Percentiles rank a stretch among this genome's conserved stretches.
Conservation (phyloP, 2,113 vertebrate genomes). For the Arothron firmamentum region DNA sequence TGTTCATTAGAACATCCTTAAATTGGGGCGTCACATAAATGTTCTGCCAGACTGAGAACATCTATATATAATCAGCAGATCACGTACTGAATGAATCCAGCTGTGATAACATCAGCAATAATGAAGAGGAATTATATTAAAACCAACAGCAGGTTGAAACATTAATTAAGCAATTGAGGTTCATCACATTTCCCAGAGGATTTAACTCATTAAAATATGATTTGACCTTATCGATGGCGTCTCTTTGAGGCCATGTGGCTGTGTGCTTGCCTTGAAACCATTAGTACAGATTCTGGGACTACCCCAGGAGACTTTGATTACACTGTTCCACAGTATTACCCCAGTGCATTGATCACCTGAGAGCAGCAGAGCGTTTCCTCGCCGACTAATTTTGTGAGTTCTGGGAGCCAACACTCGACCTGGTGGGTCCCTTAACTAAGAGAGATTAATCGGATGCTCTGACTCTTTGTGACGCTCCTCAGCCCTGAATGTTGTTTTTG, state of each 20-base stretch:
- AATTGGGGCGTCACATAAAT: neutral
- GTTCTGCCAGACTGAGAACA: neutral
- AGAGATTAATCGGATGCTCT: too few species aligned
- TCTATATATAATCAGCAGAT: neutral
- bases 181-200: constrained; percentile 11
- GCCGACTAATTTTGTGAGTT: too few species aligned
- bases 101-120: constrained; percentile 10
- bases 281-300: neutral
- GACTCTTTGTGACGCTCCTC: too few species aligned
- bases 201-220: constrained; percentile 30
- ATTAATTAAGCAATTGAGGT: constrained; percentile 25
- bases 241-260: neutral
- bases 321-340: neutral
- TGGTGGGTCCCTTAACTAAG: too few species aligned
- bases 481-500: too few species aligned
- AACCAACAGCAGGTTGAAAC: constrained; percentile 15
- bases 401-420: too few species aligned
- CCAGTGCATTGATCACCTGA: constrained; percentile 5
- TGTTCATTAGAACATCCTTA: too few species aligned
- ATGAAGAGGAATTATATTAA: neutral
- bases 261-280: constrained; percentile 3
- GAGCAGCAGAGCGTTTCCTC: neutral
- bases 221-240: constrained; percentile 34
- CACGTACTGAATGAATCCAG: constrained; percentile 2
- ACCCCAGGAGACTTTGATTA: constrained; percentile 5